Conservation (phyloP, 2,888 invertebrate genomes). For the Eristalis intricaria region DNA sequence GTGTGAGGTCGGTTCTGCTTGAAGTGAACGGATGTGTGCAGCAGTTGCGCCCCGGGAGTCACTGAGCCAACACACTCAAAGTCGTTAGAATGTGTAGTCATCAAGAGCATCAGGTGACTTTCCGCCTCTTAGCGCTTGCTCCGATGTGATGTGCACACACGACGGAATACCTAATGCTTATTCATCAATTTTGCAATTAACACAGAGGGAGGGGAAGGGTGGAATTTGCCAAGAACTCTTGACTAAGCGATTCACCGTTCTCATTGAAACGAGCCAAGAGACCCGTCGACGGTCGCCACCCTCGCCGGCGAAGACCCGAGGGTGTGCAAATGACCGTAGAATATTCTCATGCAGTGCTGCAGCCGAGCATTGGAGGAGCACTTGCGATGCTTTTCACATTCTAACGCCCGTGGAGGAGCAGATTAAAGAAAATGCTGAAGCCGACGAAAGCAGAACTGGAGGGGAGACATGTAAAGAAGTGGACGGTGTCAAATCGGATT, state of each 20-base stretch:
- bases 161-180: constrained; percentile 17
- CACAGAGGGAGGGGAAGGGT: not conserved
- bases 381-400: constrained; percentile 5
- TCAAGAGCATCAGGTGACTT: constrained; percentile 57
- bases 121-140: not conserved
- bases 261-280: not conserved
- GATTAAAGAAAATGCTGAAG: constrained; percentile 55
- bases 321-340: constrained; percentile 53
- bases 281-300: not conserved
- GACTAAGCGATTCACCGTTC: constrained; percentile 9
- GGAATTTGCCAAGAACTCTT: constrained; percentile 3
- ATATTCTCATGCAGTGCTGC: constrained; percentile 35
- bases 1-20: no score
- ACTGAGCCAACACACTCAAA: constrained; percentile 21
- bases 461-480: constrained; percentile 7
- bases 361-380: constrained; percentile 8
- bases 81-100: constrained; percentile 34
- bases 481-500: constrained; percentile 38
- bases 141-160: not conserved
- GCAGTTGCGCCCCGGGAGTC: constrained; percentile 6
- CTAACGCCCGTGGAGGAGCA: not conserved
- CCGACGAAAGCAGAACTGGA: constrained; percentile 25
- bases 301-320: not conserved
- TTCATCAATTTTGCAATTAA: constrained; percentile 64
- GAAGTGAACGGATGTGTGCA: not conserved